These are phyloP conservation scores for Chloroclysta siterata DNA, from an alignment of 2,888 invertebrate genomes.

Conservation along the genomic window DNA sequence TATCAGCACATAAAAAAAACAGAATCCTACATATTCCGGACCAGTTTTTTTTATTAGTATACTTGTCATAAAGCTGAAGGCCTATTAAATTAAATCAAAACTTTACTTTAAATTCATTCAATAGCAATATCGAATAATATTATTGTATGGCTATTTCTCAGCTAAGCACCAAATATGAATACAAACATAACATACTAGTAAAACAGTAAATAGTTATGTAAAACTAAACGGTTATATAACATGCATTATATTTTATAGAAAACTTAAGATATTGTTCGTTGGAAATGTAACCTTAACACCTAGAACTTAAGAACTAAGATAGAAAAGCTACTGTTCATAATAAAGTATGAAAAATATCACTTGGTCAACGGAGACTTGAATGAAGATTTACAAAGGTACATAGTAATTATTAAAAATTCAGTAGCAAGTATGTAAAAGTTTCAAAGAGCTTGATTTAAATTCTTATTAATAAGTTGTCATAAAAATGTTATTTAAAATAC, in stretches of 20 bases:
- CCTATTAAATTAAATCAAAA: too few species aligned
- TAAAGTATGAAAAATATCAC: slow-evolving; percentile 74
- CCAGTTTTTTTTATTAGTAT: too few species aligned
- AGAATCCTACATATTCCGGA: too few species aligned
- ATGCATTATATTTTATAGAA: slow-evolving; percentile 27
- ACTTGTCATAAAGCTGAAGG: too few species aligned
- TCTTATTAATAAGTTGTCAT: not conserved
- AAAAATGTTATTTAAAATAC: not conserved
- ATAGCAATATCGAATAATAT: too few species aligned
- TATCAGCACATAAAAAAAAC: too few species aligned
- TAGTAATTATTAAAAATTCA: slow-evolving; percentile 20
- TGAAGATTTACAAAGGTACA: slow-evolving; percentile 2
- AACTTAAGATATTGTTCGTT: slow-evolving; percentile 66
- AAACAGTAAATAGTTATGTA: slow-evolving; percentile 24
- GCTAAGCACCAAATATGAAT: slow-evolving; percentile 34
- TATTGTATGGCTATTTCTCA: slow-evolving; percentile 1
- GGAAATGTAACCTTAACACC: slow-evolving; percentile 63
- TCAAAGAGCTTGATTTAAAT: not conserved
- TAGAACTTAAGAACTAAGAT: slow-evolving; percentile 62
- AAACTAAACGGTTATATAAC: slow-evolving; percentile 30
- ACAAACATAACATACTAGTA: slow-evolving; percentile 39
- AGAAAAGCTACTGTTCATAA: slow-evolving; percentile 59
- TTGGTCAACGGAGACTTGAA: slow-evolving; percentile 66
- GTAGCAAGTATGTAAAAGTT: slow-evolving; percentile 9
- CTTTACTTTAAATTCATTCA: not conserved